Evolutionary conservation across 2,113 vertebrate genomes (phyloP), one percentile per base, ranked within the genome.

Genomic region (Gavialis gangeticus): DNA sequence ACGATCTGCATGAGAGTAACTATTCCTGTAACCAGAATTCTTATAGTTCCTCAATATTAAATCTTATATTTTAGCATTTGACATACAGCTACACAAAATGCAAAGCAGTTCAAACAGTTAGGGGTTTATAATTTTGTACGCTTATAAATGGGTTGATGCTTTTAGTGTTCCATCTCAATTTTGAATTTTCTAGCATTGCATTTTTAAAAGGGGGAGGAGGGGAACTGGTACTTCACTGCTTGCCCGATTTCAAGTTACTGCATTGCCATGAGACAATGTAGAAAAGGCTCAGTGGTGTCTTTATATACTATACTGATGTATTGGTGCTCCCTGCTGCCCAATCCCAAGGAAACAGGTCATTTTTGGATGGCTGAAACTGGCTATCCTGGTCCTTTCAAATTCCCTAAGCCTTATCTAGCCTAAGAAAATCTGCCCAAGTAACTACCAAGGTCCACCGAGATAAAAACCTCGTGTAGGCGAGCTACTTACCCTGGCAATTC

Each of bases 391-490:
- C 46, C 46, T 7, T 46, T 46, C 46, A 46, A 46, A 46, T 3
- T 22, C 2, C 46, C 25, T 15, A 3, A 3, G 0, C 5, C 6
- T 2, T 10, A 58, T 5, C 54, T 1, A 10, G 30, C 4, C 4
- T 37, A 28, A 75, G 24, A 75, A 5, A 66, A 7, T 4, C 0
- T 1, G 1, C 0, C 4, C 6, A 6, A 0, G 19, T 55, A 3
- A 12, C 30, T 10, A 0, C 79, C 22, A 7, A 54, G 21, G 17
- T 2, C 3, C 0, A 6, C 0, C 58, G 0, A 0, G 17, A 46
- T 21, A 28, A 12, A 57, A 0, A 25, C 4, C 86, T 2, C 1
- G 17, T 24, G 71, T 60, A 14, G 58, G 4, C 1, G 3, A n/a
- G 56, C 63, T n/a, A 0, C 37, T 0, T 0, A 2, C 21, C 13